A percentile compares a stretch with the other conserved stretches of the same genome.
Evolutionary conservation across 2,113 vertebrate genomes (phyloP).

Genomic region (Hydrochoerus hydrochaeris): DNA sequence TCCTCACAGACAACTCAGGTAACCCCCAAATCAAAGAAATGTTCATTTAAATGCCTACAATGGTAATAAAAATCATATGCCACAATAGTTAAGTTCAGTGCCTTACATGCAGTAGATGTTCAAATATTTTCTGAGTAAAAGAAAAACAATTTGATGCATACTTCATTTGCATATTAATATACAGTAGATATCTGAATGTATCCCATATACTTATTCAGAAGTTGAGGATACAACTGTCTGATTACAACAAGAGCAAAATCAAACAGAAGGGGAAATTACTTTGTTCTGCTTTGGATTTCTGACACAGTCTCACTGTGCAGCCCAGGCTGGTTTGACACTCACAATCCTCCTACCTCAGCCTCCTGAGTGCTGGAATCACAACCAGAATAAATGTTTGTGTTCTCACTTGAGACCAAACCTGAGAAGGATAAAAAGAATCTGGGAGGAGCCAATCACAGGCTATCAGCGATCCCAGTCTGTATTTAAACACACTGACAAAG

Average conservation of each 20-base stretch:
- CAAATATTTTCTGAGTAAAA: constrained; percentile 39
- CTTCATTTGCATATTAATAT: background rate
- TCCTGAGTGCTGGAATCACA: background rate
- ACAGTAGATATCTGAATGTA: background rate
- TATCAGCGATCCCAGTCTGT: background rate
- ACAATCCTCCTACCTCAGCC: background rate
- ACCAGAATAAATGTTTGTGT: background rate
- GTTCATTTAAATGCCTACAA: constrained; percentile 9
- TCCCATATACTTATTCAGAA: constrained; percentile 6
- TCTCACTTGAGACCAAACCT: background rate
- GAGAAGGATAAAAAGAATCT: background rate
- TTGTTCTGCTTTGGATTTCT: background rate
- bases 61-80: constrained; percentile 11
- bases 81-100: background rate
- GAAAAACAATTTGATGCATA: background rate
- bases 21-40: constrained; percentile 45
- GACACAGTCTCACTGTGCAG: background rate
- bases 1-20: constrained; percentile 48
- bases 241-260: constrained; percentile 53
- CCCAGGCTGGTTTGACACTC: background rate
- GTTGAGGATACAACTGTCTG: background rate
- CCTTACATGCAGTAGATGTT: background rate
- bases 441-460: background rate
- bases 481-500: background rate
- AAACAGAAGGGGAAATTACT: background rate